Evolutionary conservation across 2,888 invertebrate genomes (phyloP), one percentile per base, ranked within the genome.

Genomic region (Temnothorax ravouxi): DNA sequence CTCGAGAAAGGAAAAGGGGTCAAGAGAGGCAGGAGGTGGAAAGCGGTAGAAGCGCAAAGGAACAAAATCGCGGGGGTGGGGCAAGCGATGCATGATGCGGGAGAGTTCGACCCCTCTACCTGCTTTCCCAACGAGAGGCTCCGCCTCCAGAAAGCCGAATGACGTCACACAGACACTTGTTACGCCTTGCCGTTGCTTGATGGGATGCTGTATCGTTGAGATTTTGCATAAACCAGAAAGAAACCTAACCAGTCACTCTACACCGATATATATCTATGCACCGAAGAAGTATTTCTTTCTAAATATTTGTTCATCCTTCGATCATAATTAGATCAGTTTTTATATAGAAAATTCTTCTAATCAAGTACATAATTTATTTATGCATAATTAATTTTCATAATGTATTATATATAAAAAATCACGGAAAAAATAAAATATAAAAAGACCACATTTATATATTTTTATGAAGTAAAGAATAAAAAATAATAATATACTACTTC

Each of bases 81-180:
- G 91, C 91, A 76, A 85, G 83, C 90, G 89, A 85, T 89, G 80
- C 86, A 87, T 83, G 88, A 88, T 86, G 84, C 86, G 87, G 84
- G 87, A 89, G 91, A 92, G 92, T 90, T 90, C 92, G 92, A 92
- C 92, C 93, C 91, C 92, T 91, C 92, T 87, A 90, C 88, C 90
- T 88, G 87, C 86, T 84, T 83, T 77, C 88, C 86, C 88, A 85
- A 87, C 88, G 87, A 85, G 75, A 93, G 87, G 93, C 94, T 93
- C 94, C 94, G 94, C 94, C 94, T 94, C 93, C 91, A 90, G 93
- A 91, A 93, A 92, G 91, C 90, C 88, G 90, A 83, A 88, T 94
- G 93, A 94, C 94, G 94, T 94, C 94, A 93, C 91, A 87, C 93
- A 91, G 93, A 94, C 94, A 94, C 94, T 95, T 95, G 94, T 94